Percentiles rank a stretch among this genome's conserved stretches.
Evolutionary conservation across 2,888 invertebrate genomes (phyloP).

Genomic region (Hemicrepidius hirtus): DNA sequence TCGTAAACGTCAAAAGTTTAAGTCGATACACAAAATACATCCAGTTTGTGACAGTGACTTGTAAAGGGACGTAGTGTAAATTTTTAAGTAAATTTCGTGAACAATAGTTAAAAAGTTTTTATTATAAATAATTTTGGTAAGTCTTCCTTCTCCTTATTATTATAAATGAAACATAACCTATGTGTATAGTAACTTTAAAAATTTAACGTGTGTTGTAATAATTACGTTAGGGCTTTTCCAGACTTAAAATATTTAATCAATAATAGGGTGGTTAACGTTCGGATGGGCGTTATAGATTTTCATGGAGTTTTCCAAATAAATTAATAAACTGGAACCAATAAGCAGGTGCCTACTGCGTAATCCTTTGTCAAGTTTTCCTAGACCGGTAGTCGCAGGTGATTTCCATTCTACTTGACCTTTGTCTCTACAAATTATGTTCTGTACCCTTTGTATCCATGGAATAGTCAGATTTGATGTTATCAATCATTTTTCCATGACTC

Average conservation of each 20-base stretch:
- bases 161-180: background rate
- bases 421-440: background rate
- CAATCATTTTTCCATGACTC: background rate
- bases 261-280: conserved; percentile 1
- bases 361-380: background rate
- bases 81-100: background rate
- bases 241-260: conserved; percentile 1
- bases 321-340: no score
- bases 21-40: conserved; percentile 2
- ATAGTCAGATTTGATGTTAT: background rate
- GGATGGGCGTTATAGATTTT: background rate
- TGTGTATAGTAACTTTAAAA: no score
- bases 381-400: conserved; percentile 14
- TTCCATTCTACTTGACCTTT: conserved; percentile 2
- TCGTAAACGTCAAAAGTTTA: conserved; percentile 12
- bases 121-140: conserved; percentile 1
- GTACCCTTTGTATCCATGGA: background rate
- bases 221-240: no score
- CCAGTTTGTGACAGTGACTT: background rate
- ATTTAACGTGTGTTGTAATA: no score
- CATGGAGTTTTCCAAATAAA: no score
- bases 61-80: background rate
- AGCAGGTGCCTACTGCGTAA: no score
- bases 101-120: background rate
- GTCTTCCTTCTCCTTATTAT: background rate